A percentile compares a stretch with the other conserved stretches of the same genome.
Conservation (phyloP, 2,888 invertebrate genomes). For the Dynastes tityus region DNA sequence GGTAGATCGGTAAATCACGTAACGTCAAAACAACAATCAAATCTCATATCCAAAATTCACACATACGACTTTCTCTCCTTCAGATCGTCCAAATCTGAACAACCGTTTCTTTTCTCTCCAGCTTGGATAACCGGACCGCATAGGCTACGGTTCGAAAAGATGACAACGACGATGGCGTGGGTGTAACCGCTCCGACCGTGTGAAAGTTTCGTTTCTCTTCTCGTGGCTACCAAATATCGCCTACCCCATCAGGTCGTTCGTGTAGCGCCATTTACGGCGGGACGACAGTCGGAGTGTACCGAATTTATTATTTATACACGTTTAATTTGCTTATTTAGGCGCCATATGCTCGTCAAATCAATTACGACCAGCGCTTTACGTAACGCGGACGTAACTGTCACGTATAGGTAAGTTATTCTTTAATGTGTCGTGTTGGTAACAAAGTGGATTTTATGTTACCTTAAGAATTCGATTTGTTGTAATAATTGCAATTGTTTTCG, state of each 20-base stretch:
- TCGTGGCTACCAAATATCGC: constrained; percentile 1
- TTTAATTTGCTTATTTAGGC: constrained; percentile 35
- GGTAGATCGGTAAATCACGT: not conserved
- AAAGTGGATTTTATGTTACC: too few species aligned
- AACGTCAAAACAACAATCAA: not conserved
- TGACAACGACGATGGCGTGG: constrained; percentile 23
- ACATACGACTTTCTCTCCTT: not conserved
- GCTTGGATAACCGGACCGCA: constrained; percentile 10
- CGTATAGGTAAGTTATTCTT: not conserved
- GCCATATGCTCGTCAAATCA: constrained; percentile 34
- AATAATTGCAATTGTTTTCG: too few species aligned
- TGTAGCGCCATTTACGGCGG: constrained; percentile 10
- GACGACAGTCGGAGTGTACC: constrained; percentile 6
- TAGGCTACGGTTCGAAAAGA: constrained; percentile 1
- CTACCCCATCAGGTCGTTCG: not conserved
- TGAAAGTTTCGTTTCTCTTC: constrained; percentile 28
- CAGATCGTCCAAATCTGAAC: not conserved
- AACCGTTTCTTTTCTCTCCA: constrained; percentile 15
- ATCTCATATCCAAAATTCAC: not conserved
- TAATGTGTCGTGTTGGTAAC: too few species aligned
- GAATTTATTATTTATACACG: constrained; percentile 17
- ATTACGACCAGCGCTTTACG: not conserved
- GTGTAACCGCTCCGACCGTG: constrained; percentile 25
- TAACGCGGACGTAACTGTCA: constrained; percentile 8
- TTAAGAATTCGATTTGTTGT: too few species aligned